A percentile compares a stretch with the other conserved stretches of the same genome.
Evolutionary conservation across 2,888 invertebrate genomes (phyloP).

Genomic region (Augochlorella aurata): DNA sequence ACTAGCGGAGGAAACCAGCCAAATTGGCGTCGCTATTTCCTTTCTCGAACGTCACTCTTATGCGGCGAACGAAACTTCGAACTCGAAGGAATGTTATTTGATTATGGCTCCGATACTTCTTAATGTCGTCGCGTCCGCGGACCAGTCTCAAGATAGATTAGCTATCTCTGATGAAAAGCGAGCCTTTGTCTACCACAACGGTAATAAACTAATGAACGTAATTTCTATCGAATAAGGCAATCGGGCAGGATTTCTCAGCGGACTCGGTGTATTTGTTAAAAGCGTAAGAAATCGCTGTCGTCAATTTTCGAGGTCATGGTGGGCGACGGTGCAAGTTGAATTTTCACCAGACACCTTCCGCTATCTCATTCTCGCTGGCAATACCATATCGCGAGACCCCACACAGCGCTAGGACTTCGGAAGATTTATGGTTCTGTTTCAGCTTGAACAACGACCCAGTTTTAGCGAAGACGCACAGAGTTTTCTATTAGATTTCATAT

Average conservation of each 20-base stretch:
- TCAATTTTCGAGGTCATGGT: not conserved
- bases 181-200: too few relatives aligned
- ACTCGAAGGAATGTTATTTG: too few relatives aligned
- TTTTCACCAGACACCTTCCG: not conserved
- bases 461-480: not conserved
- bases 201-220: not conserved
- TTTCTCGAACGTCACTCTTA: not conserved
- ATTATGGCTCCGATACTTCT: too few relatives aligned
- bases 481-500: not conserved
- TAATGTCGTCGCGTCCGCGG: too few relatives aligned
- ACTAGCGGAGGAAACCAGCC: not conserved
- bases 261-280: not conserved
- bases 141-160: too few relatives aligned
- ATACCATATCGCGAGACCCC: not conserved
- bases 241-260: not conserved
- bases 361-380: not conserved
- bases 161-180: too few relatives aligned
- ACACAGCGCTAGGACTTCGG: not conserved
- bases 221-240: not conserved
- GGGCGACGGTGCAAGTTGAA: not conserved
- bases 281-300: not conserved
- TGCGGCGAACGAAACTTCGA: too few relatives aligned
- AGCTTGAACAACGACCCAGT: not conserved
- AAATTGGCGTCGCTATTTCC: not conserved
- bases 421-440: not conserved